Evolutionary conservation across 2,888 invertebrate species (phyloP).

Genomic region (Caenorhabditis virilis): DNA sequence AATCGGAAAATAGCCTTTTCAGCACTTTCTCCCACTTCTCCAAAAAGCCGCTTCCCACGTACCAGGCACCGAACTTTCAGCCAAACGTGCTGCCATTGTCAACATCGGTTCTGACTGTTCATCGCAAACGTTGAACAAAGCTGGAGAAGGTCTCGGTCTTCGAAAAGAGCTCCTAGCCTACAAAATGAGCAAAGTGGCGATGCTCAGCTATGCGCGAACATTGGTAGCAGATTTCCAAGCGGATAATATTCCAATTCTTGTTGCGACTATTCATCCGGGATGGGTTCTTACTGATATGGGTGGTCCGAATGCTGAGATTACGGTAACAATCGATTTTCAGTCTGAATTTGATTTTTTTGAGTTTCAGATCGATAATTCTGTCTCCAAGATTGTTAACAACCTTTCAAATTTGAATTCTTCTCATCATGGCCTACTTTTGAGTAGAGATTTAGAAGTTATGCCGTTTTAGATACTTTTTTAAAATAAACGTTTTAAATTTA

Average conservation of each 20-base stretch:
- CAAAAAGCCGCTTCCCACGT: constrained; percentile 14
- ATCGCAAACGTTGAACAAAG: constrained; percentile 16
- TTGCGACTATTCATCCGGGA: constrained; percentile 31
- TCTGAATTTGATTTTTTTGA: too few relatives aligned
- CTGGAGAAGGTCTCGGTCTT: constrained; percentile 13
- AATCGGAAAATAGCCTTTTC: too few relatives aligned
- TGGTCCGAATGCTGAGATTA: constrained; percentile 28
- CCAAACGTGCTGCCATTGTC: constrained; percentile 19
- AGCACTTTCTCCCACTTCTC: constrained; percentile 22
- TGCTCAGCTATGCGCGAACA: constrained; percentile 23
- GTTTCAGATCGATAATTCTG: constrained; percentile 31
- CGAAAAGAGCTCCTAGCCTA: constrained; percentile 16
- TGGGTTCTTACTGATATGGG: constrained; percentile 40
- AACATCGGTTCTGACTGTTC: constrained; percentile 36
- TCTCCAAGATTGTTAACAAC: constrained; percentile 10
- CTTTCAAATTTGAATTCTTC: constrained; percentile 8
- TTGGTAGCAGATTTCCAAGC: constrained; percentile 25
- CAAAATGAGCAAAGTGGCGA: constrained; percentile 36
- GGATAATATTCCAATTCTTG: constrained; percentile 17
- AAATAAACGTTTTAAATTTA: too few relatives aligned
- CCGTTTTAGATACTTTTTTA: constrained; percentile 36
- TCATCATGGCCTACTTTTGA: constrained; percentile 26
- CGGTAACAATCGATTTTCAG: constrained; percentile 21
- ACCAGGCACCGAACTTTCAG: constrained; percentile 3
- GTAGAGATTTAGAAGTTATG: constrained; percentile 21